Percentiles rank a stretch among this genome's conserved stretches.
phyloP scores from a whole-genome alignment of 2,113 vertebrate species.

The Coptodon rendalli region DNA sequence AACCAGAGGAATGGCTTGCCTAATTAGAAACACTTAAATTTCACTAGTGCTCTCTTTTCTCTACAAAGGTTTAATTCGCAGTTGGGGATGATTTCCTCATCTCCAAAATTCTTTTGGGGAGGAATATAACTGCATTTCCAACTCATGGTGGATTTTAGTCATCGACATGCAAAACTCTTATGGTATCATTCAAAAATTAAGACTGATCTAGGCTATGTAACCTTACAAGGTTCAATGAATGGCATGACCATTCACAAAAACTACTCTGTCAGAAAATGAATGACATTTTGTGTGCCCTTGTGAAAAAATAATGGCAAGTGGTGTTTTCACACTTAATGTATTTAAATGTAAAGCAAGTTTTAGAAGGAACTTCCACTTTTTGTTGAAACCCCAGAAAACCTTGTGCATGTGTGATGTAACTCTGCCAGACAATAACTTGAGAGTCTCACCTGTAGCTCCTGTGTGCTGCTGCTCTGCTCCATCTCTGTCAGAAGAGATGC shows the following conservation, averaged over 20 bases:
- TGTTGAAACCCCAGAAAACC: neutral
- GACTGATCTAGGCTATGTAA: neutral
- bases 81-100: neutral
- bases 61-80: neutral
- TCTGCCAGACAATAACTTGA: neutral
- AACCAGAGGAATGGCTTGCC: neutral
- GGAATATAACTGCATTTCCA: neutral
- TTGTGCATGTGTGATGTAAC: neutral
- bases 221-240: neutral
- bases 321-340: neutral
- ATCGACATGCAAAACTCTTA: neutral
- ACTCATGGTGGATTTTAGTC: neutral
- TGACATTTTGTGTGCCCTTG: neutral
- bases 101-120: neutral
- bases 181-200: neutral
- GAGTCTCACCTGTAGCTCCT: slow-evolving; percentile 76
- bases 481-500: slow-evolving; percentile 47
- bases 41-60: neutral
- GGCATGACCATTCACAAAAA: neutral
- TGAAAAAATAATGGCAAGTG: rapidly evolving
- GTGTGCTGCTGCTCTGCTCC: slow-evolving; percentile 58
- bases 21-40: neutral
- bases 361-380: neutral
- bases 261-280: neutral
- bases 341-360: neutral